Conservation (phyloP, 2,113 vertebrate genomes). For the Chaenogobius annularis region DNA sequence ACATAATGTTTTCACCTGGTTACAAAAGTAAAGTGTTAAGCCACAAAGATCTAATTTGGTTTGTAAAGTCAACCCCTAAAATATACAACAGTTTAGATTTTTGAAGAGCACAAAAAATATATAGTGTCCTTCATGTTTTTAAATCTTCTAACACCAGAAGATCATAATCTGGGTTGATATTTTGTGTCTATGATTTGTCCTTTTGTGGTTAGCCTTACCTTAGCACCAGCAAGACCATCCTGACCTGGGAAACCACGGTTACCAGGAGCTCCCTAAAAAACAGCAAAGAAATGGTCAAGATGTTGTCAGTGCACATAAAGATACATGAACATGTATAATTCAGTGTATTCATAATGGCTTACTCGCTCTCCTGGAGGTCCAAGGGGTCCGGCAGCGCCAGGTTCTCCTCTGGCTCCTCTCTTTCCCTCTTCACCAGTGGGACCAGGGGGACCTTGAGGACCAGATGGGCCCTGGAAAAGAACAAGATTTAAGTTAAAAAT, state of each 20-base stretch:
- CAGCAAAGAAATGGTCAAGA: constrained; percentile 21
- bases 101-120: too few species aligned
- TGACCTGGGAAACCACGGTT: constrained; percentile 98
- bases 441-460: constrained; percentile 87
- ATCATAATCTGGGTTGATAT: background rate
- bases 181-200: background rate
- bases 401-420: constrained; percentile 92
- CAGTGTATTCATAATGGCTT: constrained; percentile 37
- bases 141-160: background rate
- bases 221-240: constrained; percentile 93
- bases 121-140: too few species aligned
- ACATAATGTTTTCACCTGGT: too few species aligned
- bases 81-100: too few species aligned
- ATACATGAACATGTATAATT: background rate
- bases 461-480: constrained; percentile 81
- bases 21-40: too few species aligned
- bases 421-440: constrained; percentile 94
- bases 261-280: constrained; percentile 88
- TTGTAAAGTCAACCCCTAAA: too few species aligned
- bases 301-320: constrained; percentile 12
- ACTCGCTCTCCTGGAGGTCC: constrained; percentile 96
- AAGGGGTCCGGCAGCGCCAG: constrained; percentile 86
- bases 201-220: constrained; percentile 74
- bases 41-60: too few species aligned
- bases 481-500: constrained; percentile 3